A percentile compares a stretch with the other conserved stretches of the same genome.
phyloP scores from a whole-genome alignment of 2,888 invertebrate species.

The Pogonocherus hispidulus region DNA sequence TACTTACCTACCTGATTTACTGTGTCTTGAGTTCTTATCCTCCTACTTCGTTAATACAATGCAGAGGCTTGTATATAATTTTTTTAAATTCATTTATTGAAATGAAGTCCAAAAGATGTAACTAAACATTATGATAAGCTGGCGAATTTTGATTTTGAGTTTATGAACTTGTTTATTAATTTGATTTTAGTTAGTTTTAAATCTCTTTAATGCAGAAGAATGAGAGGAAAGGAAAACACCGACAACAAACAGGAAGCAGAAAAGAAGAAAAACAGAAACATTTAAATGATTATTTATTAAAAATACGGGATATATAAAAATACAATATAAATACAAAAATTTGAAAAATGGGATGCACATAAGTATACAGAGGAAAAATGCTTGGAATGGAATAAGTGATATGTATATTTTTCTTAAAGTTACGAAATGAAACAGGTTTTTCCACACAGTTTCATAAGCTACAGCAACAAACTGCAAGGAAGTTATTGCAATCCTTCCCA shows the following conservation, averaged over 20 bases:
- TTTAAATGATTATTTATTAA: conserved; percentile 18
- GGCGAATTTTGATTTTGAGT: neutral
- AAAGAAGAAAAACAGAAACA: conserved; percentile 15
- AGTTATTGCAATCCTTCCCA: too few species aligned
- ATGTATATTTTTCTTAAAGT: conserved; percentile 4
- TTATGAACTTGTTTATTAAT: neutral
- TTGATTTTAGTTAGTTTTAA: neutral
- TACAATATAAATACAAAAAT: conserved; percentile 24
- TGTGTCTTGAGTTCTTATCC: too few species aligned
- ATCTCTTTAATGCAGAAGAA: neutral
- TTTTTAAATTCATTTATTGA: too few species aligned
- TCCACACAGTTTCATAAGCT: neutral
- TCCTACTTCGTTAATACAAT: too few species aligned
- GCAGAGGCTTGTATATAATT: too few species aligned
- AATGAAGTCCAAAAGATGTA: too few species aligned
- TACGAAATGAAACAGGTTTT: neutral
- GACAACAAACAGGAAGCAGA: conserved; percentile 19
- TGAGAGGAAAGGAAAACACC: neutral
- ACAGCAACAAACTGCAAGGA: too few species aligned
- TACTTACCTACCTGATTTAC: too few species aligned
- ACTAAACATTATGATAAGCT: too few species aligned
- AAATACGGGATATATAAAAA: conserved; percentile 26
- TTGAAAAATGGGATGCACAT: neutral
- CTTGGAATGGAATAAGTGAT: conserved; percentile 11
- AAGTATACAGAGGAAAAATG: conserved; percentile 17